Base-by-base conservation (phyloP, 2,797 vertebrate genomes). In the Ibycter americanus region DNA sequence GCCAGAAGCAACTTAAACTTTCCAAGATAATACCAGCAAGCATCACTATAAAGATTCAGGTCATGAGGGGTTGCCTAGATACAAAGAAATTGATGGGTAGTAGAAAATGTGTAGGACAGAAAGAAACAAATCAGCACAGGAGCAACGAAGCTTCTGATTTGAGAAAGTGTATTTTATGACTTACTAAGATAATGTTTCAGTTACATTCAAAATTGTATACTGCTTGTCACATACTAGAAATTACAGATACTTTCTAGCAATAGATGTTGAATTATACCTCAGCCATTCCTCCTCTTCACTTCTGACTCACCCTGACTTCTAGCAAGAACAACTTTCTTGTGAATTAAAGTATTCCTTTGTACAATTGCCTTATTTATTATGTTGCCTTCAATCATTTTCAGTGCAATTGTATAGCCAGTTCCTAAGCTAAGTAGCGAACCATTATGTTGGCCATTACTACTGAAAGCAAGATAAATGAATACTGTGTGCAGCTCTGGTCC, bases 11-110 rank as follows among this genome's bases (percentile, higher is more conserved):
- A 70, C 71, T 91, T 93, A 93, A 89, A 95, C 91, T 95, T 93
- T 93, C 94, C 91, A 96, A 87, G 94, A 87, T 73, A 96, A 95
- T 83, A 88, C 36, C 85, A 94, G 51, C 70, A 90, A 91, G 68
- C 55, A 52, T 87, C 80, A 70, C 44, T 34, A 38, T 73, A 94
- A 96, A 94, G 79, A 82, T 89, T n/a, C 47, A 82, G 94, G 89
- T 94, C 93, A 90, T 8, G 20, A 58, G 58, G 26, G 58, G 21
- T 29, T 86, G 18, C 49, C 25, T 66, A 52, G 72, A 15, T 25
- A 72, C 54, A 78, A 81, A 82, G 44, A 92, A 88, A 74, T 58
- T 70, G 67, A 65, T 49, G 54, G 77, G 68, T 74, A 61, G 47
- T 58, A 44, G 27, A 83, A 93, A 78, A 94, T 5, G 23, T 44